phyloP scores from a whole-genome alignment of 2,888 invertebrate species.

The Corbicula japonica region DNA sequence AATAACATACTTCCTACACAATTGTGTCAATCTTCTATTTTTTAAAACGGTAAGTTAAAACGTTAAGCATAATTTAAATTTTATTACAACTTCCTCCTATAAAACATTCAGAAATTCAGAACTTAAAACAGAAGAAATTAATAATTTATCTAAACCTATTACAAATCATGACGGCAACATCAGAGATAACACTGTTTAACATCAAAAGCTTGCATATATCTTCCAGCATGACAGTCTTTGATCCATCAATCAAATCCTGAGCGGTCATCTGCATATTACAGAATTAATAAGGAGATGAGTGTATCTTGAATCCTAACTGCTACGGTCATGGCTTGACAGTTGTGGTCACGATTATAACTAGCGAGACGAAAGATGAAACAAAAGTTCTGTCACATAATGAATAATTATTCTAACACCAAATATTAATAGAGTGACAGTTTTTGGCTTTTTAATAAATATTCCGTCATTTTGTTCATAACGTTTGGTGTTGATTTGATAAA shows the following conservation, averaged over 20 bases:
- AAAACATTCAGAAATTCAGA: too few relatives aligned
- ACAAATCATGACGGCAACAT: slow-evolving; percentile 9
- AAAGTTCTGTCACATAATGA: slow-evolving; percentile 35
- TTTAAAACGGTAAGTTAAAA: too few relatives aligned
- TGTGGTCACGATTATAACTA: slow-evolving; percentile 50
- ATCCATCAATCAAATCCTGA: slow-evolving; percentile 44
- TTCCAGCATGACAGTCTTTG: slow-evolving; percentile 25
- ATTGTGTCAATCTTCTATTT: too few relatives aligned
- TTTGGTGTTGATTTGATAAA: too few relatives aligned
- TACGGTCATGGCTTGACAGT: slow-evolving; percentile 50
- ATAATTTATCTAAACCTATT: too few relatives aligned
- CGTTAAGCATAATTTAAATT: too few relatives aligned
- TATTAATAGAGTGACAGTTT: slow-evolving; percentile 17
- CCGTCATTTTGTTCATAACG: too few relatives aligned
- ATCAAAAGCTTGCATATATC: not conserved
- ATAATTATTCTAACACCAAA: slow-evolving; percentile 30
- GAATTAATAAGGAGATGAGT: slow-evolving; percentile 46
- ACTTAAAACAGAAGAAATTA: too few relatives aligned
- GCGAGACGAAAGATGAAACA: slow-evolving; percentile 46
- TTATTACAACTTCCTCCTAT: too few relatives aligned
- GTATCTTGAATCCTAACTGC: slow-evolving; percentile 41
- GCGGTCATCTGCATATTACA: slow-evolving; percentile 44
- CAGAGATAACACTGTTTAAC: slow-evolving; percentile 6
- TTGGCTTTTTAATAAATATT: too few relatives aligned
- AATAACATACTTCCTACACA: too few relatives aligned